These are phyloP conservation scores for Tachysurus fulvidraco DNA, from an alignment of 2,113 vertebrate species.

Conservation along the genomic window DNA sequence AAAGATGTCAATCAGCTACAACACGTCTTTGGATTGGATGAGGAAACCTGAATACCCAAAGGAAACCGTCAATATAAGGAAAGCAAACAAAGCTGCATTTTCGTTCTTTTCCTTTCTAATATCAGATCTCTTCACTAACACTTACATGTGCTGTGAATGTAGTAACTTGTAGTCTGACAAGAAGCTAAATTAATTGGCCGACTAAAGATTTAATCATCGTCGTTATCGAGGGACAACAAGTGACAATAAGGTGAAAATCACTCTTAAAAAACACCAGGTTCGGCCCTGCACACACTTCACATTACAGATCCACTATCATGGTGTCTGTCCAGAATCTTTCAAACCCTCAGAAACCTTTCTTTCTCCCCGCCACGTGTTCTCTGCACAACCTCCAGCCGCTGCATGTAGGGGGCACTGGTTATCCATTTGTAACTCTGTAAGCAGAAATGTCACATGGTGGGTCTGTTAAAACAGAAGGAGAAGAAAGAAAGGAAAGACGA, in stretches of 20 bases:
- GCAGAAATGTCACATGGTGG: background rate
- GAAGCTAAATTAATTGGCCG: background rate
- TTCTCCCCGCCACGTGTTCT: background rate
- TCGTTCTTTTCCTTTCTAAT: background rate
- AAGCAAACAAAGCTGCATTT: background rate
- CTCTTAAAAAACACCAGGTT: background rate
- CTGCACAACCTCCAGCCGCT: background rate
- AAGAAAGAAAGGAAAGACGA: background rate
- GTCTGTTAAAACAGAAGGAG: background rate
- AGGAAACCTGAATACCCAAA: too few relatives aligned
- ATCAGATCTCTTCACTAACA: background rate
- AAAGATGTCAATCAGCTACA: too few relatives aligned
- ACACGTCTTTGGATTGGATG: too few relatives aligned
- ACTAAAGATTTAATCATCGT: background rate
- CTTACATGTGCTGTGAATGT: background rate
- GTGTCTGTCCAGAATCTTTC: background rate
- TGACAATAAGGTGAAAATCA: background rate
- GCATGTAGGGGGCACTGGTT: constrained; percentile 35
- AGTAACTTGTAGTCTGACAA: constrained; percentile 15
- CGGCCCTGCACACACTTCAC: background rate
- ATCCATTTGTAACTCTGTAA: background rate
- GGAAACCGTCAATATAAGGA: background rate
- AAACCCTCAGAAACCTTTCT: background rate
- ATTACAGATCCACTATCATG: background rate
- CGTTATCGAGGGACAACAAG: background rate